A percentile compares a stretch with the other conserved stretches of the same genome.
Conservation (phyloP, 1,140 invertebrate genomes). For the Penaeus chinensis region DNA sequence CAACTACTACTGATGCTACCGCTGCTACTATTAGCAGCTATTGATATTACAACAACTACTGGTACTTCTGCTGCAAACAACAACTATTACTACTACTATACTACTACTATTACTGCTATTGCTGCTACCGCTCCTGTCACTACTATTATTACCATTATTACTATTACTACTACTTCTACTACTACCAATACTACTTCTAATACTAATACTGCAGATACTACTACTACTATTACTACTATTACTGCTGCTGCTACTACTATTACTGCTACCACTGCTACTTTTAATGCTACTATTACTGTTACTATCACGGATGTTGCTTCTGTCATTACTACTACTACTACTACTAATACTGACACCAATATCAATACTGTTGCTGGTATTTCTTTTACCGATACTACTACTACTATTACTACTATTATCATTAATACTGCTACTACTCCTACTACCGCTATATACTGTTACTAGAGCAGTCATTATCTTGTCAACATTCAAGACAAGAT, state of each 20-base stretch:
- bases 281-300: too few species aligned
- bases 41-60: not conserved
- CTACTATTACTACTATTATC: not conserved
- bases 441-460: too few species aligned
- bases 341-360: not conserved
- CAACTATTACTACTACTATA: conserved; percentile 6
- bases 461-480: too few species aligned
- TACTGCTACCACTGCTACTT: too few species aligned
- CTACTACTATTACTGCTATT: not conserved
- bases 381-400: not conserved
- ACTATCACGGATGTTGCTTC: too few species aligned
- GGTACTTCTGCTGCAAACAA: conserved; percentile 1
- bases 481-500: too few species aligned
- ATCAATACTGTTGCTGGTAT: too few species aligned
- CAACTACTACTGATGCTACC: too few species aligned
- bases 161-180: conserved; percentile 12
- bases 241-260: conserved; percentile 7
- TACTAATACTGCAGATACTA: not conserved
- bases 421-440: too few species aligned
- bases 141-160: conserved; percentile 2
- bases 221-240: conserved; percentile 19
- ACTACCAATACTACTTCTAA: not conserved
- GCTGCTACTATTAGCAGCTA: not conserved
- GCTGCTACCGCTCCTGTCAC: not conserved
- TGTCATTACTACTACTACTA: too few species aligned